These are phyloP conservation scores for Ameiurus melas DNA, from an alignment of 2,113 vertebrate species.

Conservation along the genomic window DNA sequence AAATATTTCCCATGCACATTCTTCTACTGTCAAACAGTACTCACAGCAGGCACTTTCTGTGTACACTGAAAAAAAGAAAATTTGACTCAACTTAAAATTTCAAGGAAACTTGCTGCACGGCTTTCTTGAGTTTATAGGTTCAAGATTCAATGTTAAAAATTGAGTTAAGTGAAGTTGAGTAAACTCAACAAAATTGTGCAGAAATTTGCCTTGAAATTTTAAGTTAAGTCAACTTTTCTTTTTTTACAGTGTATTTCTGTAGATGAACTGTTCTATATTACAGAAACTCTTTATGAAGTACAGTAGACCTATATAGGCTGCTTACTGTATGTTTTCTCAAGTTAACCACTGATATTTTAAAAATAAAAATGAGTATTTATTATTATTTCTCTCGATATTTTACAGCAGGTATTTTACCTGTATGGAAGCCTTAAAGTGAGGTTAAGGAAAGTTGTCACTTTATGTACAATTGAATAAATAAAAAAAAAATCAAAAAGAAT, in stretches of 20 bases:
- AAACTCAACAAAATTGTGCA: too few relatives aligned
- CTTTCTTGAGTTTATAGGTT: too few relatives aligned
- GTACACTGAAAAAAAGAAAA: too few relatives aligned
- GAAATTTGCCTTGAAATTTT: too few relatives aligned
- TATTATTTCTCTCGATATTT: conserved; percentile 54
- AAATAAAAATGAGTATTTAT: conserved; percentile 45
- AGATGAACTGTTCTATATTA: background rate
- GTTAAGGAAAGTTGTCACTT: conserved; percentile 65
- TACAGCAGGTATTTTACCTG: conserved; percentile 61
- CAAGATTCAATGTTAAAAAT: too few relatives aligned
- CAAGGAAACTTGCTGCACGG: too few relatives aligned
- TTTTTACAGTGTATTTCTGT: background rate
- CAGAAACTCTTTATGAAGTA: background rate
- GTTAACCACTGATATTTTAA: background rate
- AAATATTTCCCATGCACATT: background rate
- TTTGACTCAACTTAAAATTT: too few relatives aligned
- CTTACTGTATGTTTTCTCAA: background rate
- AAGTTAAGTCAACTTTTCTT: too few relatives aligned
- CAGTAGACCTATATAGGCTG: background rate
- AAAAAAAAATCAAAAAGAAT: conserved; percentile 64
- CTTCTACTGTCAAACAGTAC: background rate
- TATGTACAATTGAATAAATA: conserved; percentile 61
- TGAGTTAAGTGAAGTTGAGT: too few relatives aligned
- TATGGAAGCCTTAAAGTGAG: conserved; percentile 63
- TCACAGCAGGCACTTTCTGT: background rate